Percentiles rank a stretch among this genome's conserved stretches.
Evolutionary conservation across 2,888 invertebrate genomes (phyloP).

Genomic region (Siphonodentalium dalli): DNA sequence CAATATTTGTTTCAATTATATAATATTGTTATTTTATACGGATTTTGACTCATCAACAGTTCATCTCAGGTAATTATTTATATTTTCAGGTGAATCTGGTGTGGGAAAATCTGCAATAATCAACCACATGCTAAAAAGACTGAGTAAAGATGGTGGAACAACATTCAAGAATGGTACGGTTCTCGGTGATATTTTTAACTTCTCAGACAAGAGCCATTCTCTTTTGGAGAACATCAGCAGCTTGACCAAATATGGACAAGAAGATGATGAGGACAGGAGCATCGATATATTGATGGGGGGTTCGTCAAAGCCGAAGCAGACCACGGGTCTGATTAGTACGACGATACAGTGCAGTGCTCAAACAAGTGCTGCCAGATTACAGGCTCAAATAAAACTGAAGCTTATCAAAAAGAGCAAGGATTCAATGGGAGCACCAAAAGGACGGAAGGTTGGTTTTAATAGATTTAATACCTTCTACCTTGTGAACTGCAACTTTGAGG

Average conservation of each 20-base stretch:
- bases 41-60: neutral
- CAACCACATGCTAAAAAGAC: constrained; percentile 54
- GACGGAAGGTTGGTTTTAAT: constrained; percentile 48
- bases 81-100: constrained; percentile 59
- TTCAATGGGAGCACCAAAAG: constrained; percentile 61
- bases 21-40: too few relatives aligned
- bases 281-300: constrained; percentile 49
- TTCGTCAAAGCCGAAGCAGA: constrained; percentile 22
- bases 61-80: neutral
- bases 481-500: too few relatives aligned
- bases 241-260: constrained; percentile 51
- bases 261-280: constrained; percentile 34
- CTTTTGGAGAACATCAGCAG: constrained; percentile 59
- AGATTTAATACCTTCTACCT: neutral
- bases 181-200: constrained; percentile 60
- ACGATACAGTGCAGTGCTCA: constrained; percentile 65
- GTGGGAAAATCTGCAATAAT: constrained; percentile 63
- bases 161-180: constrained; percentile 52
- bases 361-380: constrained; percentile 57
- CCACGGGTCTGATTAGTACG: constrained; percentile 50
- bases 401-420: constrained; percentile 63
- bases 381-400: constrained; percentile 57
- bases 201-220: constrained; percentile 57
- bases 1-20: too few relatives aligned
- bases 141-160: constrained; percentile 57